Evolutionary conservation across 2,113 vertebrate genomes (phyloP).

Genomic region (Castor canadensis): DNA sequence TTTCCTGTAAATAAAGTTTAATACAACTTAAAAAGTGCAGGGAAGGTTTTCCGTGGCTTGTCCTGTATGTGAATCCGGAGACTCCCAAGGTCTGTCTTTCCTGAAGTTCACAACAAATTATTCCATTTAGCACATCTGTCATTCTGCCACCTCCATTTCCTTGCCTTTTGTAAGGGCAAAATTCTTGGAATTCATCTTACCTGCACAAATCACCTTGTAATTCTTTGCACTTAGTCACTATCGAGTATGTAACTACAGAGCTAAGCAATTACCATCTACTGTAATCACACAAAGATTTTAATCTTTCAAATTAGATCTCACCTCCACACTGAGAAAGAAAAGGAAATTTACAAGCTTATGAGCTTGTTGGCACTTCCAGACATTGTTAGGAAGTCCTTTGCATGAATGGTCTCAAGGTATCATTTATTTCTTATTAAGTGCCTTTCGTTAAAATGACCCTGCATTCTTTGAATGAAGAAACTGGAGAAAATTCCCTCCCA

Average conservation of each 20-base stretch:
- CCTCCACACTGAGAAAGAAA: constrained; percentile 52
- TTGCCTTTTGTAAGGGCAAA: constrained; percentile 57
- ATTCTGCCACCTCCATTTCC: constrained; percentile 25
- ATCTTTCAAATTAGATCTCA: constrained; percentile 75
- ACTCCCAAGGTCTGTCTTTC: neutral
- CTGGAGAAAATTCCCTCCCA: constrained; percentile 4
- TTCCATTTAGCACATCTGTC: constrained; percentile 23
- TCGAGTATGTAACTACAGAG: constrained; percentile 65
- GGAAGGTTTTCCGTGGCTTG: neutral
- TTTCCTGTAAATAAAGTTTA: constrained; percentile 11
- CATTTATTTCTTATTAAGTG: constrained; percentile 19
- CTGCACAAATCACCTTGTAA: constrained; percentile 71
- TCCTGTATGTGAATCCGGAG: neutral
- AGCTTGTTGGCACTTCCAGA: neutral
- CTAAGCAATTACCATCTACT: constrained; percentile 61
- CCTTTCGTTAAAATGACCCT: constrained; percentile 8
- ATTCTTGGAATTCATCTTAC: constrained; percentile 71
- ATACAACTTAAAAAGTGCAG: neutral
- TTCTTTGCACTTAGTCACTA: constrained; percentile 63
- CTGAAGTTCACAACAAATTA: neutral
- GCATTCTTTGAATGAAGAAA: constrained; percentile 24
- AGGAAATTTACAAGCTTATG: constrained; percentile 51
- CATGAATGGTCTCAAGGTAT: neutral
- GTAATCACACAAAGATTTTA: constrained; percentile 73
- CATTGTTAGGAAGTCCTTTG: constrained; percentile 30